Percentiles rank a stretch among this genome's conserved stretches.
phyloP scores from a whole-genome alignment of 2,113 vertebrate species.

The Pangasianodon hypophthalmus region DNA sequence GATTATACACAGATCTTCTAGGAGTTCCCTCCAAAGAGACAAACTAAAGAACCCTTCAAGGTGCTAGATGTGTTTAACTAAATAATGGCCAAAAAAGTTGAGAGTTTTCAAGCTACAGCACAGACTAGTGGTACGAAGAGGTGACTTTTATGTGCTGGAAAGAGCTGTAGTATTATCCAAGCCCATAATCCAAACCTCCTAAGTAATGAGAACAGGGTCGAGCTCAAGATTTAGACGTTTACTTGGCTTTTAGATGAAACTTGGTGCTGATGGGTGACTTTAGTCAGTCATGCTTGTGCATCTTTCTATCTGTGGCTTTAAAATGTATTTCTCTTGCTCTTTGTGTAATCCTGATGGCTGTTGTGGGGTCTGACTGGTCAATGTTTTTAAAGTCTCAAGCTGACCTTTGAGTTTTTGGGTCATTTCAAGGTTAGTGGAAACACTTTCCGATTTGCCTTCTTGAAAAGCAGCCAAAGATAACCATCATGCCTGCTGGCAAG shows the following conservation, averaged over 20 bases:
- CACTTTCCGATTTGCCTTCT: slow-evolving; percentile 1
- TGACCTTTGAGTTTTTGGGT: slow-evolving; percentile 20
- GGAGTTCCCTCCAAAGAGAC: not conserved
- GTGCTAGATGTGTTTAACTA: not conserved
- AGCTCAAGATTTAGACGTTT: not conserved
- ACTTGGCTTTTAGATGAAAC: not conserved
- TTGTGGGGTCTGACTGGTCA: not conserved
- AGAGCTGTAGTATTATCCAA: not conserved
- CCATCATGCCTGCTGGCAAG: slow-evolving; percentile 30
- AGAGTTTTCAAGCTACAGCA: not conserved
- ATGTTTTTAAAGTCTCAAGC: not conserved
- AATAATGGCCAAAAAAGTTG: not conserved
- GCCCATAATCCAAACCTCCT: not conserved
- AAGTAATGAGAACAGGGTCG: not conserved
- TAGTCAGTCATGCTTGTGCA: not conserved
- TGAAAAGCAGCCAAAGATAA: slow-evolving; percentile 5
- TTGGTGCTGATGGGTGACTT: not conserved
- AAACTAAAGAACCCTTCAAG: not conserved
- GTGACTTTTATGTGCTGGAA: not conserved
- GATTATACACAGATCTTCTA: not conserved
- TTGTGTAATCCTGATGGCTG: not conserved
- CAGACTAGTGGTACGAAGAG: not conserved
- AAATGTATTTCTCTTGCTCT: not conserved
- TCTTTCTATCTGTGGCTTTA: not conserved
- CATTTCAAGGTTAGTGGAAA: slow-evolving; percentile 12